phyloP scores from a whole-genome alignment of 2,797 vertebrate species.

The Crenichthys baileyi region DNA sequence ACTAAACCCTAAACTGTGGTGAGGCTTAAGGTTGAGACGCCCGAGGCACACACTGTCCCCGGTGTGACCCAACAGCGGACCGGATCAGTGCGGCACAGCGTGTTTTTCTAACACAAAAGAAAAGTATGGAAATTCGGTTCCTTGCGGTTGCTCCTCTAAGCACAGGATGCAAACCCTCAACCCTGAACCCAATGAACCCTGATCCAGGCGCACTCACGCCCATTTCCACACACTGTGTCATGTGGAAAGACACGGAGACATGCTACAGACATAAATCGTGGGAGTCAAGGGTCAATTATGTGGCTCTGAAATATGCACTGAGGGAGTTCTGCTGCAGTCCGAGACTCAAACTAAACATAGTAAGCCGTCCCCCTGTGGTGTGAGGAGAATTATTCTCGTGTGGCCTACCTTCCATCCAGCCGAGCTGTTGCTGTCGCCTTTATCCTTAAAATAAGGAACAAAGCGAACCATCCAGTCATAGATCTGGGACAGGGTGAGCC shows the following conservation, averaged over 20 bases:
- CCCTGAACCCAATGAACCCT: slow-evolving; percentile 76
- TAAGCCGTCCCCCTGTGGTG: slow-evolving; percentile 43
- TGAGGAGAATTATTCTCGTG: slow-evolving; percentile 32
- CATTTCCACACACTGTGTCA: slow-evolving; percentile 49
- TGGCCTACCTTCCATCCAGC: slow-evolving; percentile 95
- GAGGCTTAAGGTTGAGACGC: slow-evolving; percentile 40
- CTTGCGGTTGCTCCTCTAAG: slow-evolving; percentile 23
- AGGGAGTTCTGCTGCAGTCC: slow-evolving; percentile 45
- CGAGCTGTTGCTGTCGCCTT: slow-evolving; percentile 98
- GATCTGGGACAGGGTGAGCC: slow-evolving; percentile 95
- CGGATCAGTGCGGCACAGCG: slow-evolving; percentile 55
- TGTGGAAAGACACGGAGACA: slow-evolving; percentile 64
- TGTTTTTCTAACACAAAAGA: slow-evolving; percentile 25
- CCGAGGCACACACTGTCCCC: slow-evolving; percentile 64
- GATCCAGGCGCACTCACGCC: slow-evolving; percentile 47
- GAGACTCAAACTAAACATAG: slow-evolving; percentile 54
- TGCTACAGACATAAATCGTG: slow-evolving; percentile 26
- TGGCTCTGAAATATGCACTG: slow-evolving; percentile 63
- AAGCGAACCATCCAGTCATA: slow-evolving; percentile 99
- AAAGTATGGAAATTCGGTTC: slow-evolving; percentile 23
- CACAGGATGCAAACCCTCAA: slow-evolving; percentile 34
- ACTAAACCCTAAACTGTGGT: slow-evolving; percentile 37
- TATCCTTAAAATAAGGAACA: slow-evolving; percentile 99
- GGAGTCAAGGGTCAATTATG: slow-evolving; percentile 62
- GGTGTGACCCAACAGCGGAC: slow-evolving; percentile 57